Percentiles rank a stretch among this genome's conserved stretches.
Evolutionary conservation across 2,797 vertebrate species (phyloP).

Genomic region (Decapterus maruadsi): DNA sequence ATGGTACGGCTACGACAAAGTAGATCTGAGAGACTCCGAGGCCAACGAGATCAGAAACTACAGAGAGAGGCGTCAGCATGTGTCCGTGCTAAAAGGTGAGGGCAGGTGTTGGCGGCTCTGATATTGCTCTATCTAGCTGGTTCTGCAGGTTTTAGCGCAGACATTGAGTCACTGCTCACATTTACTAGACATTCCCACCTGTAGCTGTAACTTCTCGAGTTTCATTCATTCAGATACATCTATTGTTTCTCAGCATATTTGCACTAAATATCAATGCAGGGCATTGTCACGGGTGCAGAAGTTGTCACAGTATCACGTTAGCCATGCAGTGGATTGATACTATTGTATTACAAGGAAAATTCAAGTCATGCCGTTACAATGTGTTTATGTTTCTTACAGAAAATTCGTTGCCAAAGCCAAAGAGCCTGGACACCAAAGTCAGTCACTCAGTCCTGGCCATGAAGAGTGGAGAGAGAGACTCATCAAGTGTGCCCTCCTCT

Average conservation of each 20-base stretch:
- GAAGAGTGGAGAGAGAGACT: constrained; percentile 92
- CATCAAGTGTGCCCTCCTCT: constrained; percentile 77
- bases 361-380: too few relatives aligned
- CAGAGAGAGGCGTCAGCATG: constrained; percentile 93
- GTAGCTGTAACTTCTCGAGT: constrained; percentile 46
- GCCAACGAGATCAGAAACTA: constrained; percentile 96
- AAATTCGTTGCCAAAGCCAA: constrained; percentile 96
- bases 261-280: constrained; percentile 8
- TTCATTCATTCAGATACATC: constrained; percentile 62
- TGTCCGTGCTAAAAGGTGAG: constrained; percentile 98
- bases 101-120: constrained; percentile 46
- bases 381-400: constrained; percentile 84
- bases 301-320: constrained; percentile 41
- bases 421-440: constrained; percentile 89
- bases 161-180: constrained; percentile 62
- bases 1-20: constrained; percentile 99
- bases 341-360: constrained; percentile 2
- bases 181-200: constrained; percentile 37
- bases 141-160: constrained; percentile 68
- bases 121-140: constrained; percentile 55
- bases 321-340: neutral
- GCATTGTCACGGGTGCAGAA: constrained; percentile 31
- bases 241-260: constrained; percentile 49
- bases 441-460: constrained; percentile 89
- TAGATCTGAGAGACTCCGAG: constrained; percentile 97